These are phyloP conservation scores for Drosophila formosana DNA, from an alignment of 2,888 invertebrate genomes.

Conservation along the genomic window DNA sequence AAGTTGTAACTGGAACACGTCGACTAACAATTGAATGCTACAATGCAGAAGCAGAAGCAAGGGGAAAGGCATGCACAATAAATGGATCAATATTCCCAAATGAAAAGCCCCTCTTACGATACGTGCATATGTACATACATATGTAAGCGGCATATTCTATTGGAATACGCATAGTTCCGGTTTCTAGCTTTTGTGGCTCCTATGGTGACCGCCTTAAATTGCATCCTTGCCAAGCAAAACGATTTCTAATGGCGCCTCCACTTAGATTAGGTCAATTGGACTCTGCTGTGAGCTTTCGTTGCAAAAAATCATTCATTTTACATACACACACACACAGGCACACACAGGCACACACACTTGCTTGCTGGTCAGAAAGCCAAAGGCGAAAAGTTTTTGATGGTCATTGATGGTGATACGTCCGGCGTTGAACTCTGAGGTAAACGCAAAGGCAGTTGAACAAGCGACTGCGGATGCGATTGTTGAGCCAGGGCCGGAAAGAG, in stretches of 20 bases:
- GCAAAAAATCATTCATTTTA: slow-evolving; percentile 45
- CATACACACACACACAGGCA: slow-evolving; percentile 15
- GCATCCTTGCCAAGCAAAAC: slow-evolving; percentile 65
- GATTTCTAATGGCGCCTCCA: slow-evolving; percentile 75
- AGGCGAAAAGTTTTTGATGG: slow-evolving; percentile 68
- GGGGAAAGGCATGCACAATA: slow-evolving; percentile 3
- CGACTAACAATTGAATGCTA: neutral
- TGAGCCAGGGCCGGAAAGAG: neutral
- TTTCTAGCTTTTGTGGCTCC: slow-evolving; percentile 12
- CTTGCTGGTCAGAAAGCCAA: slow-evolving; percentile 57
- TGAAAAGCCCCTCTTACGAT: neutral
- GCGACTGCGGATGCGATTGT: slow-evolving; percentile 19
- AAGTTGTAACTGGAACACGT: neutral
- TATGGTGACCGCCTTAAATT: slow-evolving; percentile 40
- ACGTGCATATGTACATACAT: neutral
- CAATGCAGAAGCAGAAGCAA: neutral
- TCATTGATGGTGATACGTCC: slow-evolving; percentile 72
- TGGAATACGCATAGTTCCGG: slow-evolving; percentile 6
- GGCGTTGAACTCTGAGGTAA: slow-evolving; percentile 47
- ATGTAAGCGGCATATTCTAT: neutral
- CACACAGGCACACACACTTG: neutral
- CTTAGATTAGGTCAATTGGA: slow-evolving; percentile 78
- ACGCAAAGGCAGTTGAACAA: slow-evolving; percentile 10
- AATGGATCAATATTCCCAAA: slow-evolving; percentile 34
- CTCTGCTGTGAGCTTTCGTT: slow-evolving; percentile 58